phyloP scores from a whole-genome alignment of 2,797 vertebrate species.

The Heteromormyrus szaboi region DNA sequence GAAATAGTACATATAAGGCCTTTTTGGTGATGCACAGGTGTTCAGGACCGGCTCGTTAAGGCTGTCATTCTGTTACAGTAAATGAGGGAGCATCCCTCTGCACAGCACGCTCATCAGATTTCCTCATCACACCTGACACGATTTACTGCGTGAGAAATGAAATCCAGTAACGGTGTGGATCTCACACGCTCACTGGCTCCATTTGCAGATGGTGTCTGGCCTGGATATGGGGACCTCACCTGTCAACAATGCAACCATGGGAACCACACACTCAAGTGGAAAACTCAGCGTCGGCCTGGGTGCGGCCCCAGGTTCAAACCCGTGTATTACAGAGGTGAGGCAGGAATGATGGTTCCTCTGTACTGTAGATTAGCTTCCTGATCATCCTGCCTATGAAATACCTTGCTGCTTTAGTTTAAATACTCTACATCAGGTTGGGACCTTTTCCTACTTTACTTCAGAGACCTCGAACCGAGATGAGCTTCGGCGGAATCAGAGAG shows the following conservation, averaged over 20 bases:
- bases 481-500: not conserved
- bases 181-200: not conserved
- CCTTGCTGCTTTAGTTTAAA: not conserved
- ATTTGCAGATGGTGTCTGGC: slow-evolving; percentile 9
- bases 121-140: not conserved
- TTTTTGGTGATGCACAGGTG: slow-evolving; percentile 1
- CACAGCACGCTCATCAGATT: not conserved
- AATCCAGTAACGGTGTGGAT: slow-evolving; percentile 5
- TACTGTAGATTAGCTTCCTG: not conserved
- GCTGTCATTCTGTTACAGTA: not conserved
- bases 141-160: not conserved
- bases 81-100: not conserved
- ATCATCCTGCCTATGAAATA: not conserved
- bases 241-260: not conserved
- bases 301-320: not conserved
- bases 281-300: not conserved
- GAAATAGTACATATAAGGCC: not conserved
- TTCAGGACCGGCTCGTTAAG: not conserved
- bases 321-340: not conserved
- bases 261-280: not conserved
- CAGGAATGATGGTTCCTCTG: slow-evolving; percentile 2
- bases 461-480: not conserved
- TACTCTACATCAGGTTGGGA: not conserved
- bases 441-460: not conserved
- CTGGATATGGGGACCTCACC: not conserved